Evolutionary conservation across 2,888 invertebrate species (phyloP).

Genomic region (Drosophila limbata): DNA sequence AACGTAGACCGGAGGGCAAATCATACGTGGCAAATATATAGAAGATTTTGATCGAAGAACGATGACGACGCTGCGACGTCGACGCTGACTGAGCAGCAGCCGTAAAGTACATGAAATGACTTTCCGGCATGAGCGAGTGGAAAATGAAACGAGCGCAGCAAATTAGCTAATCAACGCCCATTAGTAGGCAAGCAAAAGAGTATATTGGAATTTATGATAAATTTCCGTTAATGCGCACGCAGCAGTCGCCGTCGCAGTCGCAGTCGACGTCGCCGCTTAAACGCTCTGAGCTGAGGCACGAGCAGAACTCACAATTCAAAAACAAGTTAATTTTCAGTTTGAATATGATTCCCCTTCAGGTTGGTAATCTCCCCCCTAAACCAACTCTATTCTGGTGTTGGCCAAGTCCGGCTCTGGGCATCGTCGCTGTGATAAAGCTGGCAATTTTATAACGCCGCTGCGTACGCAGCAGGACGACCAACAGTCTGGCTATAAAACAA

Average conservation of each 20-base stretch:
- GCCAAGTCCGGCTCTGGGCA: slow-evolving; percentile 16
- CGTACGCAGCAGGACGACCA: slow-evolving; percentile 70
- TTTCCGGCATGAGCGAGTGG: slow-evolving; percentile 66
- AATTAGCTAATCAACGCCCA: slow-evolving; percentile 82
- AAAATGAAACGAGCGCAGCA: slow-evolving; percentile 79
- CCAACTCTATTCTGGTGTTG: neutral
- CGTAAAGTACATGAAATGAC: slow-evolving; percentile 71
- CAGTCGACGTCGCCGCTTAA: slow-evolving; percentile 11
- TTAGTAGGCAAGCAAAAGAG: slow-evolving; percentile 71
- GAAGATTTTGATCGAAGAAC: slow-evolving; percentile 74
- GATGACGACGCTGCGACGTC: slow-evolving; percentile 39
- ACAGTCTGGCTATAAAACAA: slow-evolving; percentile 64
- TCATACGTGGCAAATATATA: slow-evolving; percentile 68
- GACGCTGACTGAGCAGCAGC: slow-evolving; percentile 26
- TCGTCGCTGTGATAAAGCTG: slow-evolving; percentile 72
- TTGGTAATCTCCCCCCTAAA: neutral
- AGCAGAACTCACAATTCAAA: slow-evolving; percentile 79
- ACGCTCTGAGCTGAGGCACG: slow-evolving; percentile 41
- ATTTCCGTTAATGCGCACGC: slow-evolving; percentile 72
- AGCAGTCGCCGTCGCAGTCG: slow-evolving; percentile 16
- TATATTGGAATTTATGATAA: slow-evolving; percentile 81
- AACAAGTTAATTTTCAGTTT: slow-evolving; percentile 74
- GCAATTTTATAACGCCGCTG: slow-evolving; percentile 73
- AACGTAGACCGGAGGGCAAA: slow-evolving; percentile 22
- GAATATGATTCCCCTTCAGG: slow-evolving; percentile 10